Evolutionary conservation across 1,140 invertebrate genomes (phyloP).

Genomic region (Eriocheir sinensis): DNA sequence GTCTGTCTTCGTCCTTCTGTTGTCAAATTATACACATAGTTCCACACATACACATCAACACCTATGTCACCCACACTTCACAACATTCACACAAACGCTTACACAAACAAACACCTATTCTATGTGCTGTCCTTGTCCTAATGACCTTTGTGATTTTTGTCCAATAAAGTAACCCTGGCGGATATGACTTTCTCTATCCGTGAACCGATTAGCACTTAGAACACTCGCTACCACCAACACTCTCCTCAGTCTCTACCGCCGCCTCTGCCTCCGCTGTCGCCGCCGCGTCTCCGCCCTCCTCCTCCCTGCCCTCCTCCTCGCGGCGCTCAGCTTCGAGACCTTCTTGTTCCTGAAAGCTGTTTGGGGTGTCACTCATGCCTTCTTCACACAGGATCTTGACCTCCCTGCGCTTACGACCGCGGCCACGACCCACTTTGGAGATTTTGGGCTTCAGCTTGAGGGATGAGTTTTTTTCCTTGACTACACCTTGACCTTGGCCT

Average conservation of each 20-base stretch:
- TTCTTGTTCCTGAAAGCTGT: constrained; percentile 66
- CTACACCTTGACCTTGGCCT: constrained; percentile 56
- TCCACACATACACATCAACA: too few species aligned
- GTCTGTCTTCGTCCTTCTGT: too few species aligned
- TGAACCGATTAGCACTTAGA: too few species aligned
- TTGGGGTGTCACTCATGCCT: constrained; percentile 75
- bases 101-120: too few species aligned
- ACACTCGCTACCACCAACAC: constrained; percentile 56
- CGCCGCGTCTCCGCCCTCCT: constrained; percentile 54
- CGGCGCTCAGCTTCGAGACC: constrained; percentile 58
- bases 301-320: constrained; percentile 57
- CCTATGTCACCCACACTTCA: too few species aligned
- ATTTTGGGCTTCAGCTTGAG: constrained; percentile 74
- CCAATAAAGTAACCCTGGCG: too few species aligned
- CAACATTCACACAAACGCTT: too few species aligned
- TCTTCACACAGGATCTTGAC: constrained; percentile 67
- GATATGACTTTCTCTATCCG: too few species aligned
- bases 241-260: constrained; percentile 49
- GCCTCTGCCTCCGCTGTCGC: constrained; percentile 20
- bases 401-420: constrained; percentile 69
- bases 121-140: too few species aligned
- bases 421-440: constrained; percentile 74
- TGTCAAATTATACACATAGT: too few species aligned
- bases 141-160: too few species aligned
- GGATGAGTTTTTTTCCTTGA: constrained; percentile 36